Conservation (phyloP, 2,888 invertebrate genomes). For the Lasioglossum leucozonium region DNA sequence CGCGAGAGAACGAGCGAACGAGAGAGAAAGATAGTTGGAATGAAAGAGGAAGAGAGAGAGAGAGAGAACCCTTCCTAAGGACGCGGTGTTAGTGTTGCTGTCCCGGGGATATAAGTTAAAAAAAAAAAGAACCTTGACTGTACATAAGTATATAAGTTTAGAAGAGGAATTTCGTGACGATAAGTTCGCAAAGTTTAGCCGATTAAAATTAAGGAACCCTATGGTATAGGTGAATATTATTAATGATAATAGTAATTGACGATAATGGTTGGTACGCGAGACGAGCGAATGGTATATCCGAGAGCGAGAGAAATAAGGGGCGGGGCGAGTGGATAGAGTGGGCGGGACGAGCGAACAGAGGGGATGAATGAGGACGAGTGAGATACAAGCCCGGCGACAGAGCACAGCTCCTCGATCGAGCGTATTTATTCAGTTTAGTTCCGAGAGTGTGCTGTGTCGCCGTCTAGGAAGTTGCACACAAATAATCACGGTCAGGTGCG, state of each 20-base stretch:
- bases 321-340: neutral
- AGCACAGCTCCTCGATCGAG: constrained; percentile 75
- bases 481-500: constrained; percentile 63
- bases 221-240: constrained; percentile 65
- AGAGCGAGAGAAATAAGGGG: constrained; percentile 12
- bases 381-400: constrained; percentile 68
- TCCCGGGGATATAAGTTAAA: constrained; percentile 48
- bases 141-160: constrained; percentile 72
- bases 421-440: constrained; percentile 78
- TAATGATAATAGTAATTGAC: constrained; percentile 59
- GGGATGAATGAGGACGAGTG: constrained; percentile 14
- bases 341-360: neutral
- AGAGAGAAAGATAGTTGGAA: neutral
- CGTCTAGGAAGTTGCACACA: constrained; percentile 69
- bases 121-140: constrained; percentile 69
- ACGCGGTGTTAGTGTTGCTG: constrained; percentile 62
- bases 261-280: constrained; percentile 50
- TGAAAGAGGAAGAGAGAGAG: neutral
- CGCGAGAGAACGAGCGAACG: neutral
- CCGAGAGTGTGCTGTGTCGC: constrained; percentile 76
- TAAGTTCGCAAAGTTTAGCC: constrained; percentile 71
- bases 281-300: constrained; percentile 11
- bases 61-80: constrained; percentile 65
- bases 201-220: constrained; percentile 65
- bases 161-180: constrained; percentile 63